Percentiles rank a stretch among this genome's conserved stretches.
Evolutionary conservation across 2,113 vertebrate species (phyloP).

Genomic region (Lathamus discolor): DNA sequence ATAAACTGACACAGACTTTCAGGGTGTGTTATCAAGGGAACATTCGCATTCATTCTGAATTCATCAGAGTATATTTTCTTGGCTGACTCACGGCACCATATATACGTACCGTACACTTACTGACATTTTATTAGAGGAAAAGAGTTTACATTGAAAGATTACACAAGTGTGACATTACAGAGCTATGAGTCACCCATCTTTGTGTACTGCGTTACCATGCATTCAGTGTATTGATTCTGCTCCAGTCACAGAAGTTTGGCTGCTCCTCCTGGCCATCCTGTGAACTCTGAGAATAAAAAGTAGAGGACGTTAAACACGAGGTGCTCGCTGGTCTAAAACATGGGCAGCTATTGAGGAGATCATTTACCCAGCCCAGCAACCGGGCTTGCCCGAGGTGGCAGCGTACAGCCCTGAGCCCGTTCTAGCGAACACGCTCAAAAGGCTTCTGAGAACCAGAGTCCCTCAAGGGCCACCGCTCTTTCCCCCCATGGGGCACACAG

Average conservation of each 20-base stretch:
- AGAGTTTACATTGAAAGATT: slow-evolving; percentile 46
- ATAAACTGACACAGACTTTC: slow-evolving; percentile 1
- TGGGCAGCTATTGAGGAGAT: neutral
- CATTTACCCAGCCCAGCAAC: slow-evolving; percentile 11
- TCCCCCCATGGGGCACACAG: neutral
- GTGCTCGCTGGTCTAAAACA: neutral
- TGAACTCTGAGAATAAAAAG: slow-evolving; percentile 18
- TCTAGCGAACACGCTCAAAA: neutral
- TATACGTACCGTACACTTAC: slow-evolving; percentile 7
- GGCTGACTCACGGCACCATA: slow-evolving; percentile 22
- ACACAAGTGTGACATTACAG: slow-evolving; percentile 64
- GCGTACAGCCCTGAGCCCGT: neutral
- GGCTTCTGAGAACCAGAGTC: neutral
- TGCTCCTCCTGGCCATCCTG: slow-evolving; percentile 52
- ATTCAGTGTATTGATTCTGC: slow-evolving; percentile 35
- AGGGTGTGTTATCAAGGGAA: slow-evolving; percentile 40
- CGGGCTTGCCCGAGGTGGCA: neutral
- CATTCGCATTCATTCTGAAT: slow-evolving; percentile 58
- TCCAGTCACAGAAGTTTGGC: slow-evolving; percentile 49
- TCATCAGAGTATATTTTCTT: slow-evolving; percentile 55
- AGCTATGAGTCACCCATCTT: slow-evolving; percentile 62
- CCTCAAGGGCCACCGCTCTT: neutral
- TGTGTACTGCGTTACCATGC: slow-evolving; percentile 65
- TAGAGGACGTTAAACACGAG: slow-evolving; percentile 15
- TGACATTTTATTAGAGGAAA: slow-evolving; percentile 51